Conservation (phyloP, 1,140 invertebrate genomes). For the Cherax destructor region DNA sequence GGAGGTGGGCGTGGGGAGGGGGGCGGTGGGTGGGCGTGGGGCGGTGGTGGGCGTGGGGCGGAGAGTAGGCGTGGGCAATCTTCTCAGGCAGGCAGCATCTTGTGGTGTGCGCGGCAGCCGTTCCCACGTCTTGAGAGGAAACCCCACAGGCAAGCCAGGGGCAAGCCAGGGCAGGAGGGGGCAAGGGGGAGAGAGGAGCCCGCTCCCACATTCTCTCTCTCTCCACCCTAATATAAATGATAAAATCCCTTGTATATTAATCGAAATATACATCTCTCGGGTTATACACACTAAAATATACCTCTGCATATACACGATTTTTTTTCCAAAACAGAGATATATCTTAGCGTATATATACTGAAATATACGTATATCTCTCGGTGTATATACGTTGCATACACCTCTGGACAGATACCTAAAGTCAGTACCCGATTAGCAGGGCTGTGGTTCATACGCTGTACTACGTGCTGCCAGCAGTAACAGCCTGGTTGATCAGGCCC, state of each 20-base stretch:
- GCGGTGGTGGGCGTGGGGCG: background rate
- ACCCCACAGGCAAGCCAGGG: background rate
- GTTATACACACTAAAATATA: too few relatives aligned
- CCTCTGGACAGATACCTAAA: too few relatives aligned
- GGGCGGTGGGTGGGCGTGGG: background rate
- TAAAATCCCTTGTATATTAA: background rate
- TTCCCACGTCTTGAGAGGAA: slow-evolving; percentile 2
- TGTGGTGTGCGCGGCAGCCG: slow-evolving; percentile 7
- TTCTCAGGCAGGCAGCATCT: background rate
- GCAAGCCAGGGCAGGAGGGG: background rate
- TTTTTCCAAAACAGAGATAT: too few relatives aligned
- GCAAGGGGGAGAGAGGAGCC: background rate
- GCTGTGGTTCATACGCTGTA: too few relatives aligned
- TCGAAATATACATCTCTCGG: background rate
- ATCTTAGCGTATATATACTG: too few relatives aligned
- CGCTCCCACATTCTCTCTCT: background rate
- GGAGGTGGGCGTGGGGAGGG: background rate
- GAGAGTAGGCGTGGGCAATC: background rate
- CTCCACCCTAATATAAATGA: background rate
- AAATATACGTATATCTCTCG: too few relatives aligned
- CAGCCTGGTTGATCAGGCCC: too few relatives aligned
- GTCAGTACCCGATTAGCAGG: too few relatives aligned
- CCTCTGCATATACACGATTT: too few relatives aligned
- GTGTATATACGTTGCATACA: too few relatives aligned
- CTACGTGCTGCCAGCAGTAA: too few relatives aligned